Evolutionary conservation across 2,888 invertebrate genomes (phyloP), one percentile per base, ranked within the genome.

Genomic region (Norana najaformis): DNA sequence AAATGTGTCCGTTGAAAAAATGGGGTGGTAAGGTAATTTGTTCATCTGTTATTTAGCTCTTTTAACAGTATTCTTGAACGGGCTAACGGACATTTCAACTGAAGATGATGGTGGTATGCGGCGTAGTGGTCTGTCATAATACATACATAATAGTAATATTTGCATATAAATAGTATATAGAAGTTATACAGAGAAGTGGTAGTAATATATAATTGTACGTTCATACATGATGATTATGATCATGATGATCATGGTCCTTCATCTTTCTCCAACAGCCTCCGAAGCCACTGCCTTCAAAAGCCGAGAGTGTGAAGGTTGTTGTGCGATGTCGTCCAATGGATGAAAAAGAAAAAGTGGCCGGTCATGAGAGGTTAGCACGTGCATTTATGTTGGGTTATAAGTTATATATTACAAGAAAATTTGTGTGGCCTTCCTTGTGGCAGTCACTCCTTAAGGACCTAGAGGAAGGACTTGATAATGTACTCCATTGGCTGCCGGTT

Each of bases 241-340:
- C 11, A 11, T 41, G 41, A 18, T 41, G 5, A 1, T 23, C 2
- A 23, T 23, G 47, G 69, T 69, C n/a, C 69, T 69, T 69, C 11
- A 5, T 47, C n/a, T 13, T 69, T n/a, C n/a, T 69, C 30, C 11
- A n/a, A 69, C n/a, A 69, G 89, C 90, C 91, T 39, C 90, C 90
- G 23, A 91, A 91, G 88, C 85, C 90, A 13, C 85, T 91, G 18
- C 88, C 92, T n/a, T 90, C 90, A 11, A 91, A 93, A 89, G 93
- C 93, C 34, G 98, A 99, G 95, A 97, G 97, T 94, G 98, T 99
- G 91, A 98, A 98, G 95, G 99, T 99, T 92, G 97, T 99, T 92
- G 99, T 99, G 90, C 96, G 99, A 94, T 98, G 99, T 96, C 96
- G 99, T 90, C 99, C 99, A 83, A 96, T 99, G 95, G 98, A 97